These are phyloP conservation scores for Capreolus pygargus DNA, from an alignment of 2,113 vertebrate species.

Conservation along the genomic window DNA sequence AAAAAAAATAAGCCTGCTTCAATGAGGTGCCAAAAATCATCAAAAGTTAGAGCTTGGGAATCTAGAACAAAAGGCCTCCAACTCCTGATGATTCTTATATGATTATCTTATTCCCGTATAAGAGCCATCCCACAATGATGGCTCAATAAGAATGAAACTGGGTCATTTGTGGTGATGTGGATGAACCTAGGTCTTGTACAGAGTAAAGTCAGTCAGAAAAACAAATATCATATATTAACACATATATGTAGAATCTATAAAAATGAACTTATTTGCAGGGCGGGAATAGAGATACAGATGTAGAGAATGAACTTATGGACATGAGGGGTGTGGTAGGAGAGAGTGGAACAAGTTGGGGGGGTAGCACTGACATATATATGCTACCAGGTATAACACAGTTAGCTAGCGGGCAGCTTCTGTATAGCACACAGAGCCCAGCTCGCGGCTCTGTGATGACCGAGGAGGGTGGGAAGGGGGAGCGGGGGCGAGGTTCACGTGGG, in stretches of 20 bases:
- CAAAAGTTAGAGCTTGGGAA: background rate
- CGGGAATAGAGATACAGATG: background rate
- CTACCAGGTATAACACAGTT: background rate
- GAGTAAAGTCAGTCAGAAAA: background rate
- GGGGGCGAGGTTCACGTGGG: fast-evolving
- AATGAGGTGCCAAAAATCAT: background rate
- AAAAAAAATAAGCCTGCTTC: background rate
- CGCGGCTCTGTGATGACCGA: background rate
- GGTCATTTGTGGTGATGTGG: background rate
- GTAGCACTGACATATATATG: background rate
- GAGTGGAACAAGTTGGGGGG: background rate
- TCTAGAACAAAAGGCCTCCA: background rate
- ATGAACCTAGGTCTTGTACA: background rate
- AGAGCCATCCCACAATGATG: background rate
- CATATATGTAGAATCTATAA: background rate
- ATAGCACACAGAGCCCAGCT: background rate
- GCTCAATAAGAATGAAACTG: background rate
- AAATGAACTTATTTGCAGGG: background rate
- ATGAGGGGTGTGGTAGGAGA: background rate
- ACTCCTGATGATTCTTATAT: background rate
- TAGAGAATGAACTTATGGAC: background rate
- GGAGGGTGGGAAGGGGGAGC: background rate
- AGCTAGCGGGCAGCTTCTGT: background rate
- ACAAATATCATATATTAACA: background rate
- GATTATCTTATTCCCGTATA: background rate